These are phyloP conservation scores for Lysandra bellargus DNA, from an alignment of 2,888 invertebrate genomes.

Conservation along the genomic window DNA sequence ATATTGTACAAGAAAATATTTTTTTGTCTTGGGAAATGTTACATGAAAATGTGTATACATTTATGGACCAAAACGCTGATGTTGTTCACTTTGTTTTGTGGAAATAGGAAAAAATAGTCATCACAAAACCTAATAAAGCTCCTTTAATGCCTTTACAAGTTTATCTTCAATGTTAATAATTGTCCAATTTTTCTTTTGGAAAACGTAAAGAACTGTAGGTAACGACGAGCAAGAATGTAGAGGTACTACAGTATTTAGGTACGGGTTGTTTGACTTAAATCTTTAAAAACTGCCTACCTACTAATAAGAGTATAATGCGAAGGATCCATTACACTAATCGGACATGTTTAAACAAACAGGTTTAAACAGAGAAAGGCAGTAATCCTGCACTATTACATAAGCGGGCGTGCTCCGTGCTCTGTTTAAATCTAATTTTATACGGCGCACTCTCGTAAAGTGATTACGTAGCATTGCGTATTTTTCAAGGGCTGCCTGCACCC, in stretches of 20 bases:
- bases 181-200: no score
- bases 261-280: not conserved
- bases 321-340: not conserved
- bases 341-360: conserved; percentile 1
- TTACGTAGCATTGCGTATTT: conserved; percentile 30
- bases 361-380: not conserved
- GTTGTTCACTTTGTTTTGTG: not conserved
- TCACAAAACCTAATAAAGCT: not conserved
- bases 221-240: not conserved
- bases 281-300: not conserved
- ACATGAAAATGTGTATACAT: no score
- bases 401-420: not conserved
- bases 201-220: not conserved
- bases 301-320: not conserved
- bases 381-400: conserved; percentile 8
- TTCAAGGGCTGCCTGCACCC: conserved; percentile 35
- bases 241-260: not conserved
- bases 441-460: conserved; percentile 30
- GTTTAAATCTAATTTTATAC: conserved; percentile 30
- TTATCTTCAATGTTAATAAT: not conserved
- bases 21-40: no score
- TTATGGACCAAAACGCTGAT: no score
- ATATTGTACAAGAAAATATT: no score
- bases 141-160: not conserved
- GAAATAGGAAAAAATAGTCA: not conserved